phyloP scores from a whole-genome alignment of 2,888 invertebrate genomes.

The Apamea sordens region DNA sequence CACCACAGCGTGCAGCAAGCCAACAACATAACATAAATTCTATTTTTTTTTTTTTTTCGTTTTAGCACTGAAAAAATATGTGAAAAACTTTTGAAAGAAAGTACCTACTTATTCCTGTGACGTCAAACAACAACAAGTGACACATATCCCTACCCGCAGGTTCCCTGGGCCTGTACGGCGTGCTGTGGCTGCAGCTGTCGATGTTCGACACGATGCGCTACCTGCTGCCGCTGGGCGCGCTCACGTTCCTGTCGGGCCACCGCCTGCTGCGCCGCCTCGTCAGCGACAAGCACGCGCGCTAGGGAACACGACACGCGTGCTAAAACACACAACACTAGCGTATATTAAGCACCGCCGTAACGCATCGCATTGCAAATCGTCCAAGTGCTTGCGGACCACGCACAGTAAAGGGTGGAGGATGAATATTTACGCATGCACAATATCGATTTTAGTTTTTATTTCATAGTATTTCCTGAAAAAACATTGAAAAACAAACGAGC shows the following conservation, averaged over 20 bases:
- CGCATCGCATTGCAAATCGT: not conserved
- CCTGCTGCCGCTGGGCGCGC: slow-evolving; percentile 94
- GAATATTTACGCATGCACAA: not conserved
- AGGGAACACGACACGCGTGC: slow-evolving; percentile 41
- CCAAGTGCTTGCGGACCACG: not conserved
- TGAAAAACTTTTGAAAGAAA: not conserved
- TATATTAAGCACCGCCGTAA: not conserved
- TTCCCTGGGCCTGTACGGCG: slow-evolving; percentile 96
- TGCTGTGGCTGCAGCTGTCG: slow-evolving; percentile 97
- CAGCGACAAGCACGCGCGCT: slow-evolving; percentile 67
- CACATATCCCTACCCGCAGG: slow-evolving; percentile 81
- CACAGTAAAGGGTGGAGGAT: not conserved
- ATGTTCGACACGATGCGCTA: slow-evolving; percentile 99
- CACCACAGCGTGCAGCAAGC: not conserved
- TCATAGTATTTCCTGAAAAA: not conserved
- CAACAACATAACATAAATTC: not conserved
- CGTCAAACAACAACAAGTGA: not conserved
- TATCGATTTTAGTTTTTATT: not conserved
- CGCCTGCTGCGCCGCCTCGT: slow-evolving; percentile 96
- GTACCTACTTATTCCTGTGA: not conserved
- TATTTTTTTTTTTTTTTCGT: not conserved
- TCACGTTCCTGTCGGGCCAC: slow-evolving; percentile 98
- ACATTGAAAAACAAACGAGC: not conserved
- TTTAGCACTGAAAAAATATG: not conserved
- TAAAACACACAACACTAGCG: slow-evolving; percentile 28